These are phyloP conservation scores for Todus mexicanus DNA, from an alignment of 2,797 vertebrate species.

Conservation along the genomic window DNA sequence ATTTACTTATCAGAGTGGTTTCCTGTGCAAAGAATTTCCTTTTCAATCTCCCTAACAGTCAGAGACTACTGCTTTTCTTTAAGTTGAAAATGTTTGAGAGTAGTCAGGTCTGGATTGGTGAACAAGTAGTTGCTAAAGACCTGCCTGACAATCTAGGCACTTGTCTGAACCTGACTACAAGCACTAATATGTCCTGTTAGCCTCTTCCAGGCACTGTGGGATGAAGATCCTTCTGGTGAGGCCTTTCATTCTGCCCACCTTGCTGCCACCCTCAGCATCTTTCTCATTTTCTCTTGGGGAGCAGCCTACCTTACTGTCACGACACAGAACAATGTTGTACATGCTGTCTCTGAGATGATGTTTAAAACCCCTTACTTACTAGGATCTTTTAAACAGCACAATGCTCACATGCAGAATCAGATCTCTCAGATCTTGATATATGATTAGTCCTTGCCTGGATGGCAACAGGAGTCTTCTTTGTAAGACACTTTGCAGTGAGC, in stretches of 20 bases:
- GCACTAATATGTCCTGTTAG: not conserved
- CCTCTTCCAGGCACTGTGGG: too few relatives aligned
- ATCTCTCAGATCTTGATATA: not conserved
- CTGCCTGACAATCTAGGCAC: not conserved
- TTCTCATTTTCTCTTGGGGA: not conserved
- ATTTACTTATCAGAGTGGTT: not conserved
- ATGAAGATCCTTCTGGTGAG: not conserved
- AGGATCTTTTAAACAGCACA: not conserved
- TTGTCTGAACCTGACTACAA: not conserved
- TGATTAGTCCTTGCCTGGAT: not conserved
- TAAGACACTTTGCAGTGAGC: not conserved
- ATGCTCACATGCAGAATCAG: not conserved
- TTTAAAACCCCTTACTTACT: not conserved
- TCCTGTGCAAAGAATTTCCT: not conserved
- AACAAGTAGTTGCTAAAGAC: not conserved
- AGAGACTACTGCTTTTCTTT: not conserved
- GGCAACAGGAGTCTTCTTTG: not conserved
- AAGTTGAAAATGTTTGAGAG: not conserved
- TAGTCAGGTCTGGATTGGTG: not conserved
- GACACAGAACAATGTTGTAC: not conserved
- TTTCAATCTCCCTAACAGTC: not conserved
- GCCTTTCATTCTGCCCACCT: not conserved
- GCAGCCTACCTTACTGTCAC: not conserved
- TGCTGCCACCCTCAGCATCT: not conserved
- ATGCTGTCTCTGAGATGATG: not conserved